Conservation (phyloP, 23 tunicate genomes). For the Botrylloides violaceus region DNA sequence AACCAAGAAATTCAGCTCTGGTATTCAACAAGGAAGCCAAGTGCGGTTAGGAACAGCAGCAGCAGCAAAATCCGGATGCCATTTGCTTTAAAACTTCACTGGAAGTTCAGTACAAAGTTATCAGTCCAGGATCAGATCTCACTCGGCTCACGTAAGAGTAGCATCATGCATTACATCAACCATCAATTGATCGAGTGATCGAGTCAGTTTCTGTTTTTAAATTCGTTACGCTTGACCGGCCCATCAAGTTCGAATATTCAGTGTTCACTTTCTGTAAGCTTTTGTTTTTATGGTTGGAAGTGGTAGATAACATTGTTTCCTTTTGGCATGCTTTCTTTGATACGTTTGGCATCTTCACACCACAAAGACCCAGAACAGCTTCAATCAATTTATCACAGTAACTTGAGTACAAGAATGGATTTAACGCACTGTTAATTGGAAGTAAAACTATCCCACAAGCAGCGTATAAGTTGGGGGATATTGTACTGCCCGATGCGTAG, state of each 20-base stretch:
- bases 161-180: too few species aligned
- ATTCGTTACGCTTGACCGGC: neutral
- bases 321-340: neutral
- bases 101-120: too few species aligned
- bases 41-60: too few species aligned
- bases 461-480: slow-evolving; percentile 21
- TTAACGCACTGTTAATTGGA: slow-evolving; percentile 77
- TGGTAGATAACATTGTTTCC: neutral
- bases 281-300: neutral
- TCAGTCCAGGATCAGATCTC: too few species aligned
- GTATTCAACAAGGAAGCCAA: too few species aligned
- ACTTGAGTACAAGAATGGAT: slow-evolving; percentile 54
- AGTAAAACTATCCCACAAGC: slow-evolving; percentile 52
- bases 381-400: slow-evolving; percentile 10
- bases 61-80: too few species aligned
- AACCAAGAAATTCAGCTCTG: too few species aligned
- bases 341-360: neutral
- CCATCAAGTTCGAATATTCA: neutral
- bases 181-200: too few species aligned
- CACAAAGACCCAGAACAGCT: neutral
- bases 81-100: too few species aligned
- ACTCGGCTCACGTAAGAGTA: too few species aligned
- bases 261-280: neutral
- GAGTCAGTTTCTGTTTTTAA: too few species aligned
- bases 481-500: slow-evolving; percentile 28